phyloP scores from a whole-genome alignment of 1,140 invertebrate genomes.

The Tenebrio molitor region DNA sequence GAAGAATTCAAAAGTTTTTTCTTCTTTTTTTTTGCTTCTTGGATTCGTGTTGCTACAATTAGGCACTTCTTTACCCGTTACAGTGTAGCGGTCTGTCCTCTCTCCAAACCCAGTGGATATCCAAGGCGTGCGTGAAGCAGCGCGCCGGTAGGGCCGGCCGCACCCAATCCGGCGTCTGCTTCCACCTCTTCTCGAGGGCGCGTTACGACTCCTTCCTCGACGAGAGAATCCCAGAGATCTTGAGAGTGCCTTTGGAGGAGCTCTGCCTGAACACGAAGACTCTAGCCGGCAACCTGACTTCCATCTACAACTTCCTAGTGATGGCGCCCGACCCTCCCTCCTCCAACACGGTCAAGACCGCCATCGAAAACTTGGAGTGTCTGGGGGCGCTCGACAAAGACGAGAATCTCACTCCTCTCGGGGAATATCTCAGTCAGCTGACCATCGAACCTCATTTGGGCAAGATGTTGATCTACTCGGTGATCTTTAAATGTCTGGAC shows the following conservation, averaged over 20 bases:
- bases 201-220: conserved; percentile 77
- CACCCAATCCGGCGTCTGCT: conserved; percentile 84
- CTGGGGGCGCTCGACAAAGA: conserved; percentile 83
- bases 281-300: conserved; percentile 80
- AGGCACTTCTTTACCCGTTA: conserved; percentile 14
- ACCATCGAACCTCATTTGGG: conserved; percentile 92
- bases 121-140: conserved; percentile 83
- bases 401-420: conserved; percentile 83
- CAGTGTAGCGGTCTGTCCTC: conserved; percentile 73
- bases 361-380: conserved; percentile 77
- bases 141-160: conserved; percentile 88
- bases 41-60: too few relatives aligned
- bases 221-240: conserved; percentile 81
- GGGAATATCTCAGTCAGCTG: conserved; percentile 87
- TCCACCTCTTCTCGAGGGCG: conserved; percentile 81
- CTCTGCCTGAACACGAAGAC: conserved; percentile 93
- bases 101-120: conserved; percentile 82
- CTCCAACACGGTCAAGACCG: conserved; percentile 79
- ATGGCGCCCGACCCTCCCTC: conserved; percentile 89
- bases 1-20: too few relatives aligned
- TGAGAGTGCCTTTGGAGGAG: conserved; percentile 81
- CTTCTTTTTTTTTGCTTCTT: background rate
- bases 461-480: conserved; percentile 92
- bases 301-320: conserved; percentile 86
- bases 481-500: conserved; percentile 94